Base-by-base conservation (phyloP, 2,113 vertebrate species). In the Macrotis lagotis region DNA sequence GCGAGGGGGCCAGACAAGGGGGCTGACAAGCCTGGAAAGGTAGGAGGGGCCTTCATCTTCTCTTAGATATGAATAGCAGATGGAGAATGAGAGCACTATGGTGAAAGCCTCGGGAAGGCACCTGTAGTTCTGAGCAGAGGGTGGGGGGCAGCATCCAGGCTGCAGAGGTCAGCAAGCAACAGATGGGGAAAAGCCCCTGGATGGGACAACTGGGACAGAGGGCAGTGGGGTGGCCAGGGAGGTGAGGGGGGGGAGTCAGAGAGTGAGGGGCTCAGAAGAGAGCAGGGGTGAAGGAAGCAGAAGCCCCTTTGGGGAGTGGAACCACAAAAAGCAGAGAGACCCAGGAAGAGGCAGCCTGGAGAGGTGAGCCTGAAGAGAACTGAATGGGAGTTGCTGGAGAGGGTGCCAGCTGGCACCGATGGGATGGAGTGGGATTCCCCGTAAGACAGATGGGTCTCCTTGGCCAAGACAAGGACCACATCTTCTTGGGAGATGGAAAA, bases 121-220 rank as follows among this genome's bases (percentile, higher is more conserved):
- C n/a, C n/a, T n/a, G n/a, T n/a, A n/a, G n/a, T n/a, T n/a, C n/a
- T n/a, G 66, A 83, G 19, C 3, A 83, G 28, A 66, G 55, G 14
- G n/a, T 22, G n/a, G 44, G 2, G n/a, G 16, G 1, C n/a, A 8
- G n/a, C 0, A 8, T 31, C 26, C 9, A 31, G 55, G 10, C 28
- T 31, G 9, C 28, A 59, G 28, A 66, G 55, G 28, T 16, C 53
- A 51, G 50, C 10, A 51, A 59, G 28, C 8, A 53, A 0, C 25
- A 59, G 53, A 28, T 66, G 11, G 37, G 28, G 37, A 66, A 14
- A 66, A 31, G 28, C 55, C 28, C 28, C 26, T 1, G 26, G 8
- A 59, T 26, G 28, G 10, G 53, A 26, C 53, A 59, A 26, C 53
- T 31, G 31, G 25, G 51, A 52, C 51, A 59, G 53, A 59, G 53